Percentiles rank a stretch among this genome's conserved stretches.
Evolutionary conservation across 2,797 vertebrate genomes (phyloP).

Genomic region (Danio kyathit): DNA sequence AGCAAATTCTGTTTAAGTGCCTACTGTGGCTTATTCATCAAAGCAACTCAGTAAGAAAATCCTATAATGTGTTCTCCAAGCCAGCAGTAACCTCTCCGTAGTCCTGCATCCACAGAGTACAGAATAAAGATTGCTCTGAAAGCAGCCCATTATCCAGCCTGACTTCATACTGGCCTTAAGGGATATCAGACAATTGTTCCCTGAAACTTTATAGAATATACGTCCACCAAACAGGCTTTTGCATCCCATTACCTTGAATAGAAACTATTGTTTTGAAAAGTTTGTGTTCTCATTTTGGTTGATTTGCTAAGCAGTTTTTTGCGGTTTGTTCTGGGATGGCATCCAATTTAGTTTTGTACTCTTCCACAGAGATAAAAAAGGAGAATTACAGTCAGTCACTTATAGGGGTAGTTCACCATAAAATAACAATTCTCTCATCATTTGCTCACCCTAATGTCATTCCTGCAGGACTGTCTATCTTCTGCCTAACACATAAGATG

Average conservation of each 20-base stretch:
- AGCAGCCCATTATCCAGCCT: slow-evolving; percentile 7
- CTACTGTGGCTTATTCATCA: slow-evolving; percentile 3
- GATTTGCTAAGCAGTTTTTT: background rate
- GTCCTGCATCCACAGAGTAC: background rate
- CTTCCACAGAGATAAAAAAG: background rate
- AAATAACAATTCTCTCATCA: background rate
- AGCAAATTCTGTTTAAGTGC: background rate
- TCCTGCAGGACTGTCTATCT: background rate
- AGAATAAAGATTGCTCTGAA: background rate
- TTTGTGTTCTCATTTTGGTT: background rate
- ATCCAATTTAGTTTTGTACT: slow-evolving; percentile 8
- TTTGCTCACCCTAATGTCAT: background rate
- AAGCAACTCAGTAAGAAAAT: slow-evolving; percentile 2
- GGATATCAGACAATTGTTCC: background rate
- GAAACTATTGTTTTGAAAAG: background rate
- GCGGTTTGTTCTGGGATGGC: background rate
- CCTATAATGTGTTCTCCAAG: background rate
- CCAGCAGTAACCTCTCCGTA: background rate
- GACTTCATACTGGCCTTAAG: background rate
- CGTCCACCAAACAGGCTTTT: slow-evolving; percentile 1
- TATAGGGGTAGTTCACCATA: background rate
- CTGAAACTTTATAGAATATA: background rate
- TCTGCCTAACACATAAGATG: background rate
- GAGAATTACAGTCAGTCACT: background rate
- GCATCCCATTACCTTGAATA: background rate